These are phyloP conservation scores for Pangasius macronema DNA, from an alignment of 2,797 vertebrate genomes.

Conservation along the genomic window DNA sequence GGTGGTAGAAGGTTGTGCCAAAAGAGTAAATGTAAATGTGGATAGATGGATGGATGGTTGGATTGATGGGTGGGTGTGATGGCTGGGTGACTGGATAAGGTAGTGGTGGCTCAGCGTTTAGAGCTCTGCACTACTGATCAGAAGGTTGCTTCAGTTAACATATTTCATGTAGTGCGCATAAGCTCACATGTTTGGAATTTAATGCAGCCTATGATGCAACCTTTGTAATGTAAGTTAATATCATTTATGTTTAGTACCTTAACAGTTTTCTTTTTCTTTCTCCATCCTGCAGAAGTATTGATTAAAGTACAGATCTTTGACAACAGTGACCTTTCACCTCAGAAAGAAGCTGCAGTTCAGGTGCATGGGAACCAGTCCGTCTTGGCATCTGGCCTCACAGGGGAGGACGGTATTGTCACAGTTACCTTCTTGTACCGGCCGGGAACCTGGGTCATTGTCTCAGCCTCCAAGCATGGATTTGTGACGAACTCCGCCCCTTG, in stretches of 20 bases:
- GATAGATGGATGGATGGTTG: background rate
- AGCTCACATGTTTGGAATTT: background rate
- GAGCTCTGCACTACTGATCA: background rate
- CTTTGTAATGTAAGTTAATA: background rate
- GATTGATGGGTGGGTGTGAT: background rate
- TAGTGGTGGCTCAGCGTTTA: background rate
- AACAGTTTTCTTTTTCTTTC: conserved; percentile 8
- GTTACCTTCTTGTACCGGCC: conserved; percentile 79
- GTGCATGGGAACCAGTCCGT: conserved; percentile 78
- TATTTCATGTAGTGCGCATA: background rate
- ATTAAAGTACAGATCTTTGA: conserved; percentile 86
- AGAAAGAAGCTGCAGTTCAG: conserved; percentile 75
- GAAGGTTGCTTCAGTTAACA: background rate
- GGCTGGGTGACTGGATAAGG: background rate
- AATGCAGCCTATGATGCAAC: background rate
- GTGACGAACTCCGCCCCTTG: conserved; percentile 84
- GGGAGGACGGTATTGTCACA: conserved; percentile 71
- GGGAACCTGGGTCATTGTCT: conserved; percentile 83
- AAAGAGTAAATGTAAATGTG: background rate
- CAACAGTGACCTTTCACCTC: conserved; percentile 79
- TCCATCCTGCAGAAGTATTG: conserved; percentile 74
- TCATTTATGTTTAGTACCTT: background rate
- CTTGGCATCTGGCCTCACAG: conserved; percentile 71
- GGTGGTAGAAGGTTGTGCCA: background rate
- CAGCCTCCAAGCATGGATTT: conserved; percentile 76